Base-by-base conservation (phyloP, 2,888 invertebrate species). In the Petrolisthes manimaculis region DNA sequence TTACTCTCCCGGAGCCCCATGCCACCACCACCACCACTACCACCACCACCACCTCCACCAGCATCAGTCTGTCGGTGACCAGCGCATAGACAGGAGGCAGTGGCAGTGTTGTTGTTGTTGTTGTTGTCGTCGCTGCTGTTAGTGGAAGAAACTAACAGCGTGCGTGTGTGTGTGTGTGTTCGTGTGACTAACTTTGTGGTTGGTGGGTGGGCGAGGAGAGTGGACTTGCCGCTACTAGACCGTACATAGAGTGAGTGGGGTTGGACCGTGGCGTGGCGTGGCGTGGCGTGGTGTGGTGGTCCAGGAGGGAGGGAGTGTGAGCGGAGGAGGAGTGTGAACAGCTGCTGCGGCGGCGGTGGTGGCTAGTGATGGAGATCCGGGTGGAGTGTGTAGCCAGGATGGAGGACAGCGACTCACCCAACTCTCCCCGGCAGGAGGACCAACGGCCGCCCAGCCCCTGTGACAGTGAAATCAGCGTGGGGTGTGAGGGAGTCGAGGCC, bases 391-490 rank as follows among this genome's bases (percentile, higher is more conserved):
- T 88, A 75, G 84, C 88, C 74, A 84, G 88, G 81, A 88, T 88
- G 88, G 88, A 88, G 67, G 88, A 88, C n/a, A 84, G 88, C 80
- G 88, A 88, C 77, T 80, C 88, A 56, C 88, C 88, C 67, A 37
- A 81, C 24, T 88, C 84, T 55, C 84, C 84, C 84, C 84, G 81
- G 21, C 37, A 37, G 37, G 37, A 37, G 37, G 81, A 74, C 24
- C 24, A 67, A 67, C 79, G 84, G 79, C 87, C 83, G 56, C 79
- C 87, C 37, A 6, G 94, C 91, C 95, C 96, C 24, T 90, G 91
- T 83, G 91, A 91, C 91, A 96, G 96, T 93, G 96, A 96, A 93
- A 96, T 96, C 92, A 96, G 96, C 93, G 96, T 96, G 74, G 96
- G 96, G 69, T 95, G 90, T 55, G 90, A 90, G 83, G 86, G 56